Evolutionary conservation across 2,797 vertebrate genomes (phyloP), one percentile per base, ranked within the genome.

Genomic region (Eulemur albifrons): DNA sequence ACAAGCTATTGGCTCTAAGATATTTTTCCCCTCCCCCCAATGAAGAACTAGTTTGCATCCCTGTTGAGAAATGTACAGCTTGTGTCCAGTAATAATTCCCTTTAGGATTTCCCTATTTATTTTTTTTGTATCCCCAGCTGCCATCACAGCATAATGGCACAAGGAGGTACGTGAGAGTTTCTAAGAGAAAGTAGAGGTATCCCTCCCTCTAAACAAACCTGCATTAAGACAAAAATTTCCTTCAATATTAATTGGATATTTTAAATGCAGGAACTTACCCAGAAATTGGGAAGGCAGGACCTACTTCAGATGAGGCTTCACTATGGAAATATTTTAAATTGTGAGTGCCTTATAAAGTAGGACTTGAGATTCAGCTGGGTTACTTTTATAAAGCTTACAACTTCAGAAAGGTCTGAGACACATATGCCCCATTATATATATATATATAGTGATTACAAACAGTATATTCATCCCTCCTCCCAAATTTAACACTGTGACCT

Each of bases 391-490:
- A 85, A 94, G 65, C 12, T 89, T 72, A 85, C 2, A 61, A 63
- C 89, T 94, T 96, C 61, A 90, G 75, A 72, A 92, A 96, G 32
- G 7, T 48, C 59, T 80, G 65, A 93, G 23, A n/a, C 30, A 70
- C 1, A 91, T 5, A 59, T 7, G 21, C n/a, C 67, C 27, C 43
- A 52, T 57, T 23, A 10, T 57, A 57, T 57, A 57, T 38, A 38
- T 7, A 38, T 7, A 75, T 32, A 86, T 0, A 15, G 11, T 80
- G n/a, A 88, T 88, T 82, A 70, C 77, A 88, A 95, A 90, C 50
- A 77, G 38, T 92, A 35, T 45, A 63, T 84, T 84, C 59, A 89
- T 15, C 15, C 23, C 48, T 17, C 23, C 4, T n/a, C 25, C 54
- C 5, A 80, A 92, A 76, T n/a, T 43, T n/a, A 94, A 93, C 67